Percentiles rank a stretch among this genome's conserved stretches.
Evolutionary conservation across 2,797 vertebrate species (phyloP).

Genomic region (Xenops minutus): DNA sequence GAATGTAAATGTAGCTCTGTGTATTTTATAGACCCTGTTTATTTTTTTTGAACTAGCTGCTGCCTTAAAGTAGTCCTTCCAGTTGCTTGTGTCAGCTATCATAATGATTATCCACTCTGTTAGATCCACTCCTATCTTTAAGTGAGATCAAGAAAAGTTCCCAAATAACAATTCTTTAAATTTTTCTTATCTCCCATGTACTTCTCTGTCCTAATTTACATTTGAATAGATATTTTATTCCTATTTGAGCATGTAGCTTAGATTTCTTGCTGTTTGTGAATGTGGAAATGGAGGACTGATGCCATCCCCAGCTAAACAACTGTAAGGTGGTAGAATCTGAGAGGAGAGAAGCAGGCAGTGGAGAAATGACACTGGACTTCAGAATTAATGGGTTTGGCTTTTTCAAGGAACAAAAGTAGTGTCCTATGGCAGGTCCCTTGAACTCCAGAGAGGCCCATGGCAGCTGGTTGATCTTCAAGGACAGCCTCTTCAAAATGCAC

Average conservation of each 20-base stretch:
- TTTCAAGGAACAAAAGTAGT: not conserved
- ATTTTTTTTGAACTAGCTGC: not conserved
- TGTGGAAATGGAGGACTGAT: not conserved
- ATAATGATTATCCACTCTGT: not conserved
- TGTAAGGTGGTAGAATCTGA: not conserved
- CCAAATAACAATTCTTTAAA: not conserved
- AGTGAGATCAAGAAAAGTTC: not conserved
- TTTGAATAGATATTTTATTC: not conserved
- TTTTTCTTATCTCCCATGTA: not conserved
- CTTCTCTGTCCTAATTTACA: not conserved
- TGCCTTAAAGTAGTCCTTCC: not conserved
- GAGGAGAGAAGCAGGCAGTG: not conserved
- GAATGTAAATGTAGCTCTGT: slow-evolving; percentile 13
- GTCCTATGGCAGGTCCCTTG: not conserved
- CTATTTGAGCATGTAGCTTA: not conserved
- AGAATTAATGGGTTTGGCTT: not conserved
- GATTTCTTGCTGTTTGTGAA: not conserved
- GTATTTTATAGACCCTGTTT: not conserved
- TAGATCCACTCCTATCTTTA: not conserved
- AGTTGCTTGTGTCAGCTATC: not conserved
- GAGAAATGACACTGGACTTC: not conserved
- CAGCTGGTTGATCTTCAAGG: not conserved
- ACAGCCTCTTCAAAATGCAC: not conserved
- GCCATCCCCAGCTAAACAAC: not conserved
- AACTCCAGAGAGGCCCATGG: not conserved